Evolutionary conservation across 2,797 vertebrate genomes (phyloP).

Genomic region (Micrastur ruficollis): DNA sequence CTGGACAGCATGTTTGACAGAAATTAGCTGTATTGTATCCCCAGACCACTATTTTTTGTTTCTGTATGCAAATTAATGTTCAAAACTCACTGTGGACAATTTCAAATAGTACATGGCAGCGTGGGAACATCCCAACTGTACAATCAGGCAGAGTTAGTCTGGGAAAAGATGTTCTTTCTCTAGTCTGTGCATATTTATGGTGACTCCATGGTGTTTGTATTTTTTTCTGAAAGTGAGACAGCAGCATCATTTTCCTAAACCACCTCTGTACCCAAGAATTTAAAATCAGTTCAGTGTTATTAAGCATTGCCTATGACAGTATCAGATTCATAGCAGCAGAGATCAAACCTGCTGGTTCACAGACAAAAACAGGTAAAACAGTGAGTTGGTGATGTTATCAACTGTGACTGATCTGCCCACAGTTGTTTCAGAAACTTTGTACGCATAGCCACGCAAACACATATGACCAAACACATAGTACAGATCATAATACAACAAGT

Average conservation of each 20-base stretch:
- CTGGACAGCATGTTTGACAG: background rate
- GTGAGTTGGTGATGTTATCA: background rate
- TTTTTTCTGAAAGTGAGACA: background rate
- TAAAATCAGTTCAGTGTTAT: background rate
- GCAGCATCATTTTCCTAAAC: background rate
- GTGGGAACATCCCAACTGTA: background rate
- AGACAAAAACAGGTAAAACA: background rate
- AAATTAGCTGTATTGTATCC: background rate
- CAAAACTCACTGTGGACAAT: background rate
- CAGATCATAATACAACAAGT: background rate
- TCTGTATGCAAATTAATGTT: slow-evolving; percentile 4
- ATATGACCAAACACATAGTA: background rate
- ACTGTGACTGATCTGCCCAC: background rate
- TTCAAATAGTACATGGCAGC: background rate
- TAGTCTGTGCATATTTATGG: background rate
- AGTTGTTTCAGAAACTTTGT: background rate
- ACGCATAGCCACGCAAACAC: background rate
- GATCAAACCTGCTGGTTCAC: background rate
- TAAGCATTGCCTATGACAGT: background rate
- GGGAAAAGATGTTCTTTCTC: background rate
- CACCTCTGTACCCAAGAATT: background rate
- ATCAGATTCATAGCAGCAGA: background rate
- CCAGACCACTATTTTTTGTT: background rate
- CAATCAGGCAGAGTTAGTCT: background rate
- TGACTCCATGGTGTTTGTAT: background rate